These are phyloP conservation scores for Sminthurinus aureus DNA, from an alignment of 2,888 invertebrate genomes.

Conservation along the genomic window DNA sequence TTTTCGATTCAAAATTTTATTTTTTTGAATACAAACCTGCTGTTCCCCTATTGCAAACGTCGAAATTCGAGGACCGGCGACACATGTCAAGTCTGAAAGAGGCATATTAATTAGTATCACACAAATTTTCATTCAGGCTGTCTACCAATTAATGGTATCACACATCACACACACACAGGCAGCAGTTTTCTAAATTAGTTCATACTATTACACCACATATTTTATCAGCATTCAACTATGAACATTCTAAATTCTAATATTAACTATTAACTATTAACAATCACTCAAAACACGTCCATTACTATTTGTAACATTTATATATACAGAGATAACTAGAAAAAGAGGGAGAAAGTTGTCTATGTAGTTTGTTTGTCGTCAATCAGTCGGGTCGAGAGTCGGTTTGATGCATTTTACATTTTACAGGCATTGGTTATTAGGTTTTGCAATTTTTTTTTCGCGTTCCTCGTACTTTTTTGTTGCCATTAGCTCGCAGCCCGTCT, in stretches of 20 bases:
- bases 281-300: no score
- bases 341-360: slow-evolving; percentile 4
- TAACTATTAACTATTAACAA: no score
- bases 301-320: no score
- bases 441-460: no score
- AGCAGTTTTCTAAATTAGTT: no score
- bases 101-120: background rate
- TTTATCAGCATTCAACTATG: no score
- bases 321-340: background rate
- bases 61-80: slow-evolving; percentile 92
- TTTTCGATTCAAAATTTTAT: background rate
- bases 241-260: background rate
- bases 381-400: slow-evolving; percentile 2
- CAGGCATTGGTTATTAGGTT: slow-evolving; percentile 16
- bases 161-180: no score
- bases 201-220: no score
- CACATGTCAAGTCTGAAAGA: slow-evolving; percentile 94
- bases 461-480: slow-evolving; percentile 13
- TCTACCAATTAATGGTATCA: no score
- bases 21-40: slow-evolving; percentile 71
- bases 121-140: no score
- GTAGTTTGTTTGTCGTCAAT: slow-evolving; percentile 1
- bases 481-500: slow-evolving; percentile 23
- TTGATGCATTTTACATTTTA: slow-evolving; percentile 1
- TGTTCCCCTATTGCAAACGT: slow-evolving; percentile 97